These are phyloP conservation scores for Percina caprodes DNA, from an alignment of 2,113 vertebrate species.

Conservation along the genomic window DNA sequence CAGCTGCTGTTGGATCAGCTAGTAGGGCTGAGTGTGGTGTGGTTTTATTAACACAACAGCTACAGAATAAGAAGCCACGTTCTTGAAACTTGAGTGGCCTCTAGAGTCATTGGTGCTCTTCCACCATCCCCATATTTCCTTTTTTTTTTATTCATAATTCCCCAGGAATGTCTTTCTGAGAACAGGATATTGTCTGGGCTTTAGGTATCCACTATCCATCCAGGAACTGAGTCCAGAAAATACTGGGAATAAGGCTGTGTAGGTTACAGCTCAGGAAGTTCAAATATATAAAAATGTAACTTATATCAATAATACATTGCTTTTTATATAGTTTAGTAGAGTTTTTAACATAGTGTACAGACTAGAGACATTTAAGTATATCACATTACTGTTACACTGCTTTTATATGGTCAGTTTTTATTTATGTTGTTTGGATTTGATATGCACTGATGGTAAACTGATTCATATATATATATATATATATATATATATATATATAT, in stretches of 20 bases:
- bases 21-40: slow-evolving; percentile 43
- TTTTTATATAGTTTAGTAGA: slow-evolving; percentile 1
- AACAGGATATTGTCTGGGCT: slow-evolving; percentile 77
- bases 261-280: slow-evolving; percentile 9
- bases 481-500: too few relatives aligned
- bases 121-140: slow-evolving; percentile 20
- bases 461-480: too few relatives aligned
- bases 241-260: slow-evolving; percentile 26
- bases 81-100: slow-evolving; percentile 64
- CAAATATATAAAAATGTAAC: slow-evolving; percentile 15
- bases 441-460: background rate
- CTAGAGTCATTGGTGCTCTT: slow-evolving; percentile 44
- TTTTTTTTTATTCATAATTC: slow-evolving; percentile 64
- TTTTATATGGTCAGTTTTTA: background rate
- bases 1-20: slow-evolving; percentile 63
- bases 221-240: slow-evolving; percentile 46
- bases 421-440: background rate
- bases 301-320: background rate
- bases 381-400: background rate
- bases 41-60: slow-evolving; percentile 78
- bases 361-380: background rate
- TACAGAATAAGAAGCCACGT: slow-evolving; percentile 59
- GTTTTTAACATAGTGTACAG: background rate
- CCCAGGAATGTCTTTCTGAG: slow-evolving; percentile 63
- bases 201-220: slow-evolving; percentile 58